phyloP scores from a whole-genome alignment of 2,113 vertebrate species.

The Prietella phreatophila region DNA sequence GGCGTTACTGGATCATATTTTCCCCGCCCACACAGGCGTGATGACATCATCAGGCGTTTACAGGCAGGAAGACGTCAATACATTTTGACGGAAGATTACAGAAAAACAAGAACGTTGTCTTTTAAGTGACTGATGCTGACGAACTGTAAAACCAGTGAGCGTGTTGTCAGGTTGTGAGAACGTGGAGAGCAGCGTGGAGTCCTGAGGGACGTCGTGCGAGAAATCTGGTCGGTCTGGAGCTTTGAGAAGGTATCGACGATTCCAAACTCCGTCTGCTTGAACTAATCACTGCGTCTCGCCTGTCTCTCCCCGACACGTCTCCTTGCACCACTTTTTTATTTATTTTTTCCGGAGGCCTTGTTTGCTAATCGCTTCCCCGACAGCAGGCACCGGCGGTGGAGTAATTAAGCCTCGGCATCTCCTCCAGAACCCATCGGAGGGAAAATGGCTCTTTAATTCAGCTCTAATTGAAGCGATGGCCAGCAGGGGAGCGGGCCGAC shows the following conservation, averaged over 20 bases:
- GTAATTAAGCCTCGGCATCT: conserved; percentile 70
- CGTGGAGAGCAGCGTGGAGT: background rate
- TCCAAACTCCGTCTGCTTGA: conserved; percentile 10
- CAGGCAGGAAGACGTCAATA: background rate
- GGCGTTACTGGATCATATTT: background rate
- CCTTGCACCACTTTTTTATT: conserved; percentile 20
- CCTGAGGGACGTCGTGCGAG: background rate
- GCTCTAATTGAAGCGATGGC: conserved; percentile 70
- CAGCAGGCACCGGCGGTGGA: conserved; percentile 63
- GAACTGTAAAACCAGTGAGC: background rate
- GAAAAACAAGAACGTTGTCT: background rate
- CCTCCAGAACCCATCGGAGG: conserved; percentile 59
- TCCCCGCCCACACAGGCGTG: background rate
- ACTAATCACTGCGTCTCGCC: conserved; percentile 34
- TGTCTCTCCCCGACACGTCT: conserved; percentile 19
- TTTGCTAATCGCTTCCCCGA: conserved; percentile 66
- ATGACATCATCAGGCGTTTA: background rate
- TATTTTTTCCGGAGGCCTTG: conserved; percentile 47
- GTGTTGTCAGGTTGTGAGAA: background rate
- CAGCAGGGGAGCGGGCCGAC: conserved; percentile 51
- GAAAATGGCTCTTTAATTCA: conserved; percentile 72
- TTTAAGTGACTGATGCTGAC: background rate
- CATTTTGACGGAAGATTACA: background rate
- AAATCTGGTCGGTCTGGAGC: background rate
- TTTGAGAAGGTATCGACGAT: conserved; percentile 33